Base-by-base conservation (phyloP, 2,888 invertebrate species). In the Heliconius erato region DNA sequence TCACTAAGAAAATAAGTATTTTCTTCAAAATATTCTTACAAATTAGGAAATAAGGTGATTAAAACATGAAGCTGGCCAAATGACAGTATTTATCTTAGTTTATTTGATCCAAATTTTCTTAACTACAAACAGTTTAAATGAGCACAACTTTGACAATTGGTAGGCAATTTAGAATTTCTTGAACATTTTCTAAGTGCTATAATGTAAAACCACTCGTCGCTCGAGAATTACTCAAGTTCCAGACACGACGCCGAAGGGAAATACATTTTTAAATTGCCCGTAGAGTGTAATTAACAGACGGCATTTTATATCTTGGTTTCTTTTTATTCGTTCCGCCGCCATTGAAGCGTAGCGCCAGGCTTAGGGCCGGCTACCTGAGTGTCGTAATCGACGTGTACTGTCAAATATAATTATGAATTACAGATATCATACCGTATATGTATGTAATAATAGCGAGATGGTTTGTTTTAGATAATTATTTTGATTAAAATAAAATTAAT, bases 311-410 rank as follows among this genome's bases (percentile, higher is more conserved):
- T 87, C 87, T 86, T 86, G 84, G 84, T 87, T 89, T 89, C 87
- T 87, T 88, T 89, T 89, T 86, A 85, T 88, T 89, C 88, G 85
- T 86, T 86, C 84, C 79, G 82, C 85, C 85, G 86, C 85, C 90
- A 90, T 90, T 91, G 90, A 90, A 91, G 88, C 91, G 91, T 85
- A 87, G 88, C 90, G 88, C 86, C 86, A 80, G 81, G 83, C 84
- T 71, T 32, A 74, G 49, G 74, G 54, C 32, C 77, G 71, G 81
- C 81, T 85, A 84, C 84, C 84, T 85, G 86, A 77, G 83, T 83
- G 72, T 83, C 76, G 81, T 82, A 78, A 86, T 83, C 81, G 74
- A 79, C 85, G 77, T 83, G 72, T 76, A 82, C 65, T 65, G 59
- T 78, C 81, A 78, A 81, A 81, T 81, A 71, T n/a, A 81, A 77